Evolutionary conservation across 2,888 invertebrate genomes (phyloP), one percentile per base, ranked within the genome.

Genomic region (Agrotis ipsilon): DNA sequence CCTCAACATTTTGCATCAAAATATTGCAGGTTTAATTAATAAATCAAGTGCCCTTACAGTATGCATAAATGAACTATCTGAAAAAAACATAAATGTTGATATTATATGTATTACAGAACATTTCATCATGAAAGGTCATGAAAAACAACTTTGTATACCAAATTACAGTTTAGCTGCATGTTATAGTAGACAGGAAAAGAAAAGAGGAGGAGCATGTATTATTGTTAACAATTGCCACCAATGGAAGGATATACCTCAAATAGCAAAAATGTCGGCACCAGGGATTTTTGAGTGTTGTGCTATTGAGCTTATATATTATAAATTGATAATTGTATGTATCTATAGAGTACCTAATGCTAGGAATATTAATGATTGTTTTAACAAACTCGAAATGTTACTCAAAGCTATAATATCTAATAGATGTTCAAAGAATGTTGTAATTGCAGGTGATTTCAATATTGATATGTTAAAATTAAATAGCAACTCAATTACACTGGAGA

Each of bases 101-200:
- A 24, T 24, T 24, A 24, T 24, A 24, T 24, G 24, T 24, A 24
- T 24, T 24, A 24, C 24, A 2, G 24, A 24, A 24, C 24, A 24
- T 24, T 24, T 24, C 24, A 24, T 24, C 24, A 24, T 24, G 24
- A 24, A 24, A 24, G 24, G 24, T 24, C 24, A 24, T 3, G 24
- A 24, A 24, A 24, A 24, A 24, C 24, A 24, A 24, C 24, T 24
- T 24, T 24, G 24, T 24, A 24, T 43, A 43, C 39, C 39, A 21
- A 58, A 58, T 4, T 58, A 21, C 43, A 58, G 57, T 43, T 43
- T 43, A 7, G 39, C 57, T 58, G 57, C 43, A 58, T 58, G 57
- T 55, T 55, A 18, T 13, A 54, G 27, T 16, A 43, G 39, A 57
- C 57, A 57, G 5, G 39, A 57, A 1, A 39, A 39, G 14, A 57